Percentiles rank a stretch among this genome's conserved stretches.
Evolutionary conservation across 2,888 invertebrate species (phyloP).

Genomic region (Epirrhoe alternata): DNA sequence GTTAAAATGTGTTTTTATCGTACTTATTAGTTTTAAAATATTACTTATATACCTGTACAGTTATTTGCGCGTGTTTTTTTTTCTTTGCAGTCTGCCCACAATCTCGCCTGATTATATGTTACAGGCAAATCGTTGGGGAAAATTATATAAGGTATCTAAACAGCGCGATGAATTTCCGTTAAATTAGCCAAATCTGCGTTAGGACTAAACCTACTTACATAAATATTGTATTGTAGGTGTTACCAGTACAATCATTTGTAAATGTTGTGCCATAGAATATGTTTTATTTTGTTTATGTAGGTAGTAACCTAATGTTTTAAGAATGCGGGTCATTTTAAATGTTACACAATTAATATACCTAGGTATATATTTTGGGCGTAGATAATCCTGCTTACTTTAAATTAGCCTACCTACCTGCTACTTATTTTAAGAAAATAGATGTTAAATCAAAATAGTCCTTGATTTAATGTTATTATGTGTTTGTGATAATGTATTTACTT

Average conservation of each 20-base stretch:
- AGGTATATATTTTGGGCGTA: neutral
- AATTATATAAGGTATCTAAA: no score
- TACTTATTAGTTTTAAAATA: slow-evolving; percentile 18
- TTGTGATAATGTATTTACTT: neutral
- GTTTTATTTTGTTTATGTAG: neutral
- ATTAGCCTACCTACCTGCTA: neutral
- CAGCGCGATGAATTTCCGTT: no score
- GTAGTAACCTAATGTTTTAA: slow-evolving; percentile 21
- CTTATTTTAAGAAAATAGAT: neutral
- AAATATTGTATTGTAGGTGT: slow-evolving; percentile 4
- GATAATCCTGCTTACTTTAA: neutral
- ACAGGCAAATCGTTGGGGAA: no score
- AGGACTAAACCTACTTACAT: neutral
- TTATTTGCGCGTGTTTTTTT: no score
- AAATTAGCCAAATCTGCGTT: no score
- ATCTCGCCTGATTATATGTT: no score
- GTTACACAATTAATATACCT: neutral
- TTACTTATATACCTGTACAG: neutral
- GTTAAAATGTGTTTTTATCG: neutral
- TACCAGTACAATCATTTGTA: neutral
- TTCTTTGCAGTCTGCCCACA: no score
- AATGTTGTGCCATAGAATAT: slow-evolving; percentile 23
- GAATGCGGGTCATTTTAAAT: slow-evolving; percentile 31
- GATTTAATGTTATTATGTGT: neutral
- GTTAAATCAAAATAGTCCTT: neutral